Percentiles rank a stretch among this genome's conserved stretches.
Conservation (phyloP, 2,888 invertebrate genomes). For the Poecilus cupreus region DNA sequence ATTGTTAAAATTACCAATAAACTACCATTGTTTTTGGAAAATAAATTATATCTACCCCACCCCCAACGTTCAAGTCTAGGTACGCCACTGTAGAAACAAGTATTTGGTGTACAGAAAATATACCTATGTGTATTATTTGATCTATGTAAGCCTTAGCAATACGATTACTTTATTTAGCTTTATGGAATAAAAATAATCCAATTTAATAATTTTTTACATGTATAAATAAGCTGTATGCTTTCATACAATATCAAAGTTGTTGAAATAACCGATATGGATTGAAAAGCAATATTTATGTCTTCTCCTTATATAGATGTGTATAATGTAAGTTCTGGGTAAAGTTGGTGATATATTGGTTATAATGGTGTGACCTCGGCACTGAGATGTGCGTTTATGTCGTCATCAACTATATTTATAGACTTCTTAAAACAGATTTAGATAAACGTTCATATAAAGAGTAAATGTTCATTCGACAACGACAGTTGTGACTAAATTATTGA, state of each 20-base stretch:
- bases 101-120: too few relatives aligned
- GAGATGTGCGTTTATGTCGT: constrained; percentile 13
- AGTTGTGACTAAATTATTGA: neutral
- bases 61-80: too few relatives aligned
- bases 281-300: neutral
- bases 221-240: neutral
- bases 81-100: too few relatives aligned
- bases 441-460: neutral
- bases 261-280: neutral
- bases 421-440: constrained; percentile 16
- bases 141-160: too few relatives aligned
- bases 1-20: too few relatives aligned
- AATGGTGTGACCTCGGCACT: neutral
- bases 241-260: neutral
- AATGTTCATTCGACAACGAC: neutral
- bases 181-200: neutral
- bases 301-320: neutral
- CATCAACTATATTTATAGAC: constrained; percentile 9
- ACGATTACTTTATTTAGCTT: neutral
- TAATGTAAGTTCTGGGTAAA: neutral
- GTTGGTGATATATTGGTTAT: neutral
- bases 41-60: too few relatives aligned
- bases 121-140: too few relatives aligned
- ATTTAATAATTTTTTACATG: neutral
- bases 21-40: too few relatives aligned